Conservation (phyloP, 2,113 vertebrate species). For the Cinclus mexicanus region DNA sequence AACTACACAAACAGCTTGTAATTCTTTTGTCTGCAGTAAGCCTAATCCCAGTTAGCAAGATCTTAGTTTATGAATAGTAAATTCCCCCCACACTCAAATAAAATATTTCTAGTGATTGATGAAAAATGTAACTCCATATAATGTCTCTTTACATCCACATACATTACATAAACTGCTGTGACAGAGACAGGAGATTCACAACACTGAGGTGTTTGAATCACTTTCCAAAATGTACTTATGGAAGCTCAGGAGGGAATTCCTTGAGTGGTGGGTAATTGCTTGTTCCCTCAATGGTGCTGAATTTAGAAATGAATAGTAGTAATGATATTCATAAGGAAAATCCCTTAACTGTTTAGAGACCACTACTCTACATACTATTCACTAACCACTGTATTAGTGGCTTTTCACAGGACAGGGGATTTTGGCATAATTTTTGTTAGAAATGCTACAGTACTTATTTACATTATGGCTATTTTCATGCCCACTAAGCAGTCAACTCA, state of each 20-base stretch:
- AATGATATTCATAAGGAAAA: background rate
- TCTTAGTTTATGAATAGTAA: background rate
- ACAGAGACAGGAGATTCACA: background rate
- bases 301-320: background rate
- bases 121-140: background rate
- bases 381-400: background rate
- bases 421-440: background rate
- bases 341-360: background rate
- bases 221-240: background rate
- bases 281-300: background rate
- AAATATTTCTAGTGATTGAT: background rate
- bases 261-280: background rate
- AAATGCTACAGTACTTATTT: background rate
- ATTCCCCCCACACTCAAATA: background rate
- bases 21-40: background rate
- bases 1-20: background rate
- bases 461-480: background rate
- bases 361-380: background rate
- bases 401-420: background rate
- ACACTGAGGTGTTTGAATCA: background rate
- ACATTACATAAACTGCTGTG: background rate
- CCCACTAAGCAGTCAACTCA: background rate
- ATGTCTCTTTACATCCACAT: background rate
- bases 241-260: background rate
- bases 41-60: background rate